Evolutionary conservation across 2,797 vertebrate genomes (phyloP).

Genomic region (Argya squamiceps): DNA sequence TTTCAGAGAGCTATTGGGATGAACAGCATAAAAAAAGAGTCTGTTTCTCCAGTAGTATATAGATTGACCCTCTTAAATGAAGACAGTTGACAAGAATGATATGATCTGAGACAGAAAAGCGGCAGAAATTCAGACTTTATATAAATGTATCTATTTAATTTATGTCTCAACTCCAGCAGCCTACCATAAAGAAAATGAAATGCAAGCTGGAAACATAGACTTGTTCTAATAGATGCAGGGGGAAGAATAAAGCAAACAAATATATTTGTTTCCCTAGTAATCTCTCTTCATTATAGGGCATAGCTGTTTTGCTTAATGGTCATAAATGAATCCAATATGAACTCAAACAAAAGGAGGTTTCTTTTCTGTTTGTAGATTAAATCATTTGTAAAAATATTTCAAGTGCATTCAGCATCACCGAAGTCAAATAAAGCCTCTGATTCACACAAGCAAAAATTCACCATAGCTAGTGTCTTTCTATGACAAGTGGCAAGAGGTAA

Average conservation of each 20-base stretch:
- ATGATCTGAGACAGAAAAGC: background rate
- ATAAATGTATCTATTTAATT: slow-evolving; percentile 42
- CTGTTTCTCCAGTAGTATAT: background rate
- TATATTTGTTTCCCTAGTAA: slow-evolving; percentile 52
- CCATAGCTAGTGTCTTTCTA: background rate
- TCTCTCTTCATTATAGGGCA: slow-evolving; percentile 60
- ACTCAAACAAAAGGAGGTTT: slow-evolving; percentile 38
- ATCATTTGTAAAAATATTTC: slow-evolving; percentile 58
- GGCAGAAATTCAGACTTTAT: slow-evolving; percentile 13
- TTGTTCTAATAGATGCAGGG: slow-evolving; percentile 48
- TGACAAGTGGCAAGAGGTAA: slow-evolving; percentile 24
- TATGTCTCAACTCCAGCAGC: slow-evolving; percentile 8
- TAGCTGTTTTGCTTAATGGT: slow-evolving; percentile 63
- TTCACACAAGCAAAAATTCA: background rate
- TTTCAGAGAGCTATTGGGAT: slow-evolving; percentile 4
- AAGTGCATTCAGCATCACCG: slow-evolving; percentile 19
- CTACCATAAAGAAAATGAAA: slow-evolving; percentile 63
- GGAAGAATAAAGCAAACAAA: slow-evolving; percentile 63
- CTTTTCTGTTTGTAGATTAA: slow-evolving; percentile 58
- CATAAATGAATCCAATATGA: slow-evolving; percentile 62
- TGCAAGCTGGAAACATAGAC: slow-evolving; percentile 32
- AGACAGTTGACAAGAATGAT: slow-evolving; percentile 18
- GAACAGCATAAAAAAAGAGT: background rate
- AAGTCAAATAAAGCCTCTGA: slow-evolving; percentile 64
- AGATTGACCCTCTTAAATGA: slow-evolving; percentile 49